A percentile compares a stretch with the other conserved stretches of the same genome.
phyloP scores from a whole-genome alignment of 2,113 vertebrate species.

The Echinops telfairi region DNA sequence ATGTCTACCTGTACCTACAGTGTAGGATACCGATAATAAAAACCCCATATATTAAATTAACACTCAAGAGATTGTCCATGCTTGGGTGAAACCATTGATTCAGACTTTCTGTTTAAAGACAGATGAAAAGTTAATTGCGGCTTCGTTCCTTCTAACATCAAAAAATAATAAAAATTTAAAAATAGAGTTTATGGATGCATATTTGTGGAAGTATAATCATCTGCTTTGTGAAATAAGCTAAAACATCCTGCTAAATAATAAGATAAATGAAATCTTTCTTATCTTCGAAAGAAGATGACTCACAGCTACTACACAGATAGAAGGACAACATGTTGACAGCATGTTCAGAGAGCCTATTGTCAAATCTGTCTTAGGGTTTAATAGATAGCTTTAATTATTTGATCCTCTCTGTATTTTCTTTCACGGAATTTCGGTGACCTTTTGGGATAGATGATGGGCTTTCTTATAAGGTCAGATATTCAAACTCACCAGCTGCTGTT shows the following conservation, averaged over 20 bases:
- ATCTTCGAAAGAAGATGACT: neutral
- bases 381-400: neutral
- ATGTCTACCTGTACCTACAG: neutral
- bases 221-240: neutral
- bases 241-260: neutral
- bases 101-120: neutral
- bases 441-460: too few relatives aligned
- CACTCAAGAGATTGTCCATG: neutral
- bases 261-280: neutral
- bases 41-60: slow-evolving; percentile 42
- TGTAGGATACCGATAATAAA: slow-evolving; percentile 14
- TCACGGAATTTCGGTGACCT: too few relatives aligned
- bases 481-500: too few relatives aligned
- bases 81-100: slow-evolving; percentile 1
- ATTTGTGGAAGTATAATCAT: slow-evolving; percentile 2
- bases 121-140: neutral
- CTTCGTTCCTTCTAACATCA: neutral
- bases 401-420: neutral
- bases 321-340: neutral
- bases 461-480: too few relatives aligned
- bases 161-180: neutral
- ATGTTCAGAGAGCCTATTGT: neutral
- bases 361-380: neutral
- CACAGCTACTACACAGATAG: neutral
- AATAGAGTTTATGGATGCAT: neutral